Evolutionary conservation across 2,888 invertebrate species (phyloP), one percentile per base, ranked within the genome.

Genomic region (Volucella inanis): DNA sequence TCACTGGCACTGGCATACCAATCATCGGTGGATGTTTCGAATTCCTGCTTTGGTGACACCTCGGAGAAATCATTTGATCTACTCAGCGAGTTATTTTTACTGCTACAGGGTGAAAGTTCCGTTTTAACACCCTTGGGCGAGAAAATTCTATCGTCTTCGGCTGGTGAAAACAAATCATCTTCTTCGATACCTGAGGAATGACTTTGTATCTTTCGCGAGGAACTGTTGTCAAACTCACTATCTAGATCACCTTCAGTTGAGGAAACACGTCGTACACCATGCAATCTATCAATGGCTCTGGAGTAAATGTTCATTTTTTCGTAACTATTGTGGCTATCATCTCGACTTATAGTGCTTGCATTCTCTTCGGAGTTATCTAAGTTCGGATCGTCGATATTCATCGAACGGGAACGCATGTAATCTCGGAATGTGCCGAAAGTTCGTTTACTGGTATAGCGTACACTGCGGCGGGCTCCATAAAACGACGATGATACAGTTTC

Each of bases 1-100:
- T 96, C 96, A 89, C 96, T 96, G 15, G 95, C 95, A 89, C 95
- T 95, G 12, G 95, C 95, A 91, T 96, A 96, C 96, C 96, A 96
- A 90, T 96, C 96, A 88, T 96, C 96, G 2, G 91, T 91, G 8
- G 92, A 91, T 4, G 90, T 90, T 79, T 92, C 92, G 76, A 91
- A 92, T 14, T 91, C 90, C 68, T 91, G 90, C 54, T 90, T 91
- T 2, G 91, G 90, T 4, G 92, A 90, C 8, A 89, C 90, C 84
- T 91, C 92, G 0, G 91, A 90, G 72, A 91, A 91, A 14, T 91
- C 91, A 8, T 89, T 89, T 18, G 89, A 88, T 11, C 89, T 88
- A 0, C 89, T 89, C 41, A 89, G 87, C 1, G 90, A 89, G 64
- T 89, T 89, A 64, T 87, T 89, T 14, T 89, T 88, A 45, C 87